Evolutionary conservation across 2,888 invertebrate genomes (phyloP), one percentile per base, ranked within the genome.

Genomic region (Sinotaia quadrata): DNA sequence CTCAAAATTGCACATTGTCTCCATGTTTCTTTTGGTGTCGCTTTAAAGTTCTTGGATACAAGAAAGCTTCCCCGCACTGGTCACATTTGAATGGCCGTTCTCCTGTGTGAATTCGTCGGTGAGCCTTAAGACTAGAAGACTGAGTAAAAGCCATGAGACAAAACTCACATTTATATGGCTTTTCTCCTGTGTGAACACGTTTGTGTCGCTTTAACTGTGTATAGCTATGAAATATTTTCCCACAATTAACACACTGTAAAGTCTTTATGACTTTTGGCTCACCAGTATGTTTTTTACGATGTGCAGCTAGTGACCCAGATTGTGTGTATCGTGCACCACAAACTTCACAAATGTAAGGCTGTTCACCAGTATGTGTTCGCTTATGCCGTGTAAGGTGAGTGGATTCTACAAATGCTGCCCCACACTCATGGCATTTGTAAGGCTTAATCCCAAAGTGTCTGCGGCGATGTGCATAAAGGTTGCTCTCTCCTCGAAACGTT

Each of bases 401-500:
- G 31, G 65, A 65, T 24, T 56, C 56, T 24, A 56, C 65, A 52
- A 65, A 65, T 15, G 56, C 56, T 2, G 54, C 34, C 2, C 29
- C 44, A 29, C 65, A 65, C 1, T 65, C 31, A 1, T 24, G 24
- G 10, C 61, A 49, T 21, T 56, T 41, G 33, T 61, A 61, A 7
- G 65, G 65, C 18, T 56, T 65, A 24, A 56, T 33, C 15, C 65
- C 65, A 21, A 56, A 29, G 56, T 65, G 65, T 15, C 44, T 29
- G 8, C 56, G 54, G 0, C 56, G 54, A 21, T 65, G 65, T 1
- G 63, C 63, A 41, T 63, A 63, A 37, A 63, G 54, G 37, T 63
- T 63, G 54, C 63, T 63, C 63, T 63, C 63, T 31, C 63, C 63
- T 0, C 63, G 63, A 36, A 63, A 63, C 27, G n/a, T 37, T 33